Base-by-base conservation (phyloP, 2,888 invertebrate genomes). In the Colletes collaris region DNA sequence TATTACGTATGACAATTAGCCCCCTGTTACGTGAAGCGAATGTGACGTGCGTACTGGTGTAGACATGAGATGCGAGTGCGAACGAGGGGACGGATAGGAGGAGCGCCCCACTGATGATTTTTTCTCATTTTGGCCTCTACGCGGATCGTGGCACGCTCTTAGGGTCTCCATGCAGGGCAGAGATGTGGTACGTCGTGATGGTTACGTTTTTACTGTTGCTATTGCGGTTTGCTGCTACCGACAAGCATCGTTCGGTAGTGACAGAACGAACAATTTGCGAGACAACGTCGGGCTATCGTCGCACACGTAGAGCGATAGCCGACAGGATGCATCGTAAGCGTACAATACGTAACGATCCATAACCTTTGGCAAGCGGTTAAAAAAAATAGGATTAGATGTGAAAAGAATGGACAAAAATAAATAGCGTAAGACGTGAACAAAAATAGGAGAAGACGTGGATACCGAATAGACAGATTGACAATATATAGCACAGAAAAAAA, bases 281-380 rank as follows among this genome's bases (percentile, higher is more conserved):
- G 65, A 60, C 4, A 16, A 19, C n/a, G 49, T 65, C 76, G 76
- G 27, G 37, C 76, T 76, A 76, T 72, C 71, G 76, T 76, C 76
- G 76, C 72, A 76, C 76, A 76, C 76, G 71, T 76, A 71, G 68
- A 71, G 56, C 75, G 78, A 75, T 75, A 70, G 75, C 11, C 74
- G 68, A 64, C 64, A 16, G 62, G 77, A 77, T 74, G 74, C 77
- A 74, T 73, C 77, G 67, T 68, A 70, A 68, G 81, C 68, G 56
- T 76, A 84, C 71, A 76, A 76, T 75, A 69, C 64, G 74, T 64
- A 67, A 79, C 72, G 74, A 72, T 78, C 72, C 79, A 73, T 78
- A 60, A 68, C 79, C 65, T 68, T 52, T 80, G 65, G 66, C 77
- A 76, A 66, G 66, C 65, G 70, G 60, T 70, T 65, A 79, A 71